Conservation (phyloP, 2,797 vertebrate species). For the Taeniopygia guttata region DNA sequence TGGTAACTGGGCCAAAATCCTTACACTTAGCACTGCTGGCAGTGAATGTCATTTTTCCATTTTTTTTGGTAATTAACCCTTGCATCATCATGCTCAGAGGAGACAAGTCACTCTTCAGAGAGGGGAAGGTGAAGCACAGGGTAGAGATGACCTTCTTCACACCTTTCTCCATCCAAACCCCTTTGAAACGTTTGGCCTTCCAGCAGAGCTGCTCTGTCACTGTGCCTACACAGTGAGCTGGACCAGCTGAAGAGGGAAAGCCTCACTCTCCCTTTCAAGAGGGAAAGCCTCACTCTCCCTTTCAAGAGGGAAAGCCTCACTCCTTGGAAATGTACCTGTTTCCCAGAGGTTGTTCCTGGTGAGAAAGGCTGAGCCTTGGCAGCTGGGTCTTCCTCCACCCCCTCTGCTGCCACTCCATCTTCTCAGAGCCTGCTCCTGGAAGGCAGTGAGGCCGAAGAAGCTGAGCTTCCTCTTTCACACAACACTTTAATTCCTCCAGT, state of each 20-base stretch:
- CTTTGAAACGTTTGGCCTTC: not conserved
- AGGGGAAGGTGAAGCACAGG: not conserved
- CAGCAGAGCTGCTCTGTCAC: not conserved
- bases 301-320: not conserved
- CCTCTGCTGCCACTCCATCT: not conserved
- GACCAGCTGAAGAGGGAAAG: not conserved
- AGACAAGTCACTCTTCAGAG: not conserved
- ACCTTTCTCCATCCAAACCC: not conserved
- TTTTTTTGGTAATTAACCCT: not conserved
- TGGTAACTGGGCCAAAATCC: not conserved
- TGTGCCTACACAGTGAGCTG: not conserved
- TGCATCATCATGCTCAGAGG: rapidly evolving
- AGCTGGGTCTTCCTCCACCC: not conserved
- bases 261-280: no score
- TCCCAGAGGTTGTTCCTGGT: not conserved
- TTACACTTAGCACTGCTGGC: not conserved
- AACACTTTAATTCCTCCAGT: not conserved
- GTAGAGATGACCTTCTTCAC: not conserved
- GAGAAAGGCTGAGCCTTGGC: not conserved
- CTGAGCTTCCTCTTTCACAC: not conserved
- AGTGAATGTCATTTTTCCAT: not conserved
- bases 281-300: no score
- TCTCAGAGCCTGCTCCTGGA: not conserved
- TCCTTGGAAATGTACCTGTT: not conserved
- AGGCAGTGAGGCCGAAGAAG: not conserved